A percentile compares a stretch with the other conserved stretches of the same genome.
Evolutionary conservation across 2,113 vertebrate species (phyloP).

Genomic region (Eubucco bourcierii): DNA sequence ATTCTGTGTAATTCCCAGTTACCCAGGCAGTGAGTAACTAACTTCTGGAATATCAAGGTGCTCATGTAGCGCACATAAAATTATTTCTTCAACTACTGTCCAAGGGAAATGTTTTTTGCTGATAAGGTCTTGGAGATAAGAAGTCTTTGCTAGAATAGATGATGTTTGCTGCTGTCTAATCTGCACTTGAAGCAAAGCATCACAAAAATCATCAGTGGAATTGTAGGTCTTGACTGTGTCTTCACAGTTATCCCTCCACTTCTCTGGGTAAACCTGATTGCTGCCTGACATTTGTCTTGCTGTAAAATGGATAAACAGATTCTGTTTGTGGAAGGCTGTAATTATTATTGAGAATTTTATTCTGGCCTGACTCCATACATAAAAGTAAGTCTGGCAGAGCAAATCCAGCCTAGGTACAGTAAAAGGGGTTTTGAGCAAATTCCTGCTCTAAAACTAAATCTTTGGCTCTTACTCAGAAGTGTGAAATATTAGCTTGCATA

Average conservation of each 20-base stretch:
- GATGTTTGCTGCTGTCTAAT: neutral
- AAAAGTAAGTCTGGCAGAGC: constrained; percentile 21
- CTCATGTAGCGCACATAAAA: neutral
- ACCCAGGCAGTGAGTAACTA: neutral
- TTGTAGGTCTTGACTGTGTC: neutral
- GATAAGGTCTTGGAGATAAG: neutral
- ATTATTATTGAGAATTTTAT: neutral
- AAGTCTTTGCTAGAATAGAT: neutral
- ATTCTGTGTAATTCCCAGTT: neutral
- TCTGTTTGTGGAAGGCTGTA: neutral
- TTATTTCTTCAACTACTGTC: neutral
- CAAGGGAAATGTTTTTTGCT: neutral
- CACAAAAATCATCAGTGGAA: neutral
- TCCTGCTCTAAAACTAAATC: neutral
- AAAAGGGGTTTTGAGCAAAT: constrained; percentile 41
- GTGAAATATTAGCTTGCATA: neutral
- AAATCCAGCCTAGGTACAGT: constrained; percentile 17
- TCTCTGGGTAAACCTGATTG: neutral
- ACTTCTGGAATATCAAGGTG: neutral
- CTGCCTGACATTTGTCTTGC: neutral
- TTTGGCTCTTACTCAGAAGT: constrained; percentile 25
- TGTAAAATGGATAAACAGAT: constrained; percentile 19
- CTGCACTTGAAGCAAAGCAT: neutral
- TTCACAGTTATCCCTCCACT: neutral
- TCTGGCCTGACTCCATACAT: constrained; percentile 33